Percentiles rank a stretch among this genome's conserved stretches.
Conservation (phyloP, 2,888 invertebrate genomes). For the Cybosia mesomella region DNA sequence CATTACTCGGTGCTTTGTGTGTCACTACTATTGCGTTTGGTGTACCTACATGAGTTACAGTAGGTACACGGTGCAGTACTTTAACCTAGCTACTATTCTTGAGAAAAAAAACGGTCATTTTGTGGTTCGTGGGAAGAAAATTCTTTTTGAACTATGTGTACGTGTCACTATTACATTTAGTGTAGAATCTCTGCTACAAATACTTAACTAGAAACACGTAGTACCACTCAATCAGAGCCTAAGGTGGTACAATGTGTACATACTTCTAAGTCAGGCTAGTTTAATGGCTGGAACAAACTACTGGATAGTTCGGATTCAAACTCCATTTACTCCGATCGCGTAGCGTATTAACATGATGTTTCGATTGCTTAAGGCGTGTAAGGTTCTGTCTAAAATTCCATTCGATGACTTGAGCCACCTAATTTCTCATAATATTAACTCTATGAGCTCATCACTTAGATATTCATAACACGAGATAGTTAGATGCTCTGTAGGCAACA, state of each 20-base stretch:
- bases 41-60: too few species aligned
- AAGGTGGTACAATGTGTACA: neutral
- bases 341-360: neutral
- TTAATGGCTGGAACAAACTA: conserved; percentile 2
- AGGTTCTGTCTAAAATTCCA: neutral
- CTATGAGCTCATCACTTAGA: neutral
- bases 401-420: neutral
- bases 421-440: neutral
- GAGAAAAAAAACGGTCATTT: too few species aligned
- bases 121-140: neutral
- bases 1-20: neutral
- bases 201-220: neutral
- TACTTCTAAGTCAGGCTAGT: neutral
- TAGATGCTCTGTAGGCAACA: neutral
- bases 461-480: neutral
- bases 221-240: neutral
- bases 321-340: conserved; percentile 14
- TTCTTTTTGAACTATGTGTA: neutral
- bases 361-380: conserved; percentile 4
- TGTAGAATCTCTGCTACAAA: neutral
- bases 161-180: neutral
- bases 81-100: too few species aligned
- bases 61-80: too few species aligned
- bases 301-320: conserved; percentile 13
- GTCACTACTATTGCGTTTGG: too few species aligned